Evolutionary conservation across 1,140 invertebrate genomes (phyloP).

Genomic region (Meloidogyne hapla): DNA sequence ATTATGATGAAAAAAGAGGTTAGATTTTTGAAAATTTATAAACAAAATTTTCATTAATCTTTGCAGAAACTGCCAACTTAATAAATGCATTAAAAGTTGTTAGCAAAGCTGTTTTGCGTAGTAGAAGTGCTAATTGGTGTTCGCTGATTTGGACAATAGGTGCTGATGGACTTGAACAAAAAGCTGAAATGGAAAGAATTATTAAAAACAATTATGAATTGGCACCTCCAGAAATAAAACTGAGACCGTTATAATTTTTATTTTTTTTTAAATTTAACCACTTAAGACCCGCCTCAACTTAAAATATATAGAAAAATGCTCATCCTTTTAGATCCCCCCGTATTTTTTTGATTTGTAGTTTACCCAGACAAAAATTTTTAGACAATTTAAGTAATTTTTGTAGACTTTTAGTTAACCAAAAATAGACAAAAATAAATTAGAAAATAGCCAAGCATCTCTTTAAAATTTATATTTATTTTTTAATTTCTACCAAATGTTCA

Average conservation of each 20-base stretch:
- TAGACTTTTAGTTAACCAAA: too few relatives aligned
- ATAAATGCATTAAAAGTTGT: conserved; percentile 45
- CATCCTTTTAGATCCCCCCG: too few relatives aligned
- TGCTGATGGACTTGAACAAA: conserved; percentile 46
- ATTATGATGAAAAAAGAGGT: conserved; percentile 61
- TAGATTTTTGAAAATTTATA: background rate
- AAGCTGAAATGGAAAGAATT: conserved; percentile 44
- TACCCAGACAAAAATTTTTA: too few relatives aligned
- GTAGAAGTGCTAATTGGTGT: conserved; percentile 61
- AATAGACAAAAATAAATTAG: too few relatives aligned
- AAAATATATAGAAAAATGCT: too few relatives aligned
- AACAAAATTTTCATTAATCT: background rate
- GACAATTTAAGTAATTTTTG: too few relatives aligned
- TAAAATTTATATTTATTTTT: too few relatives aligned
- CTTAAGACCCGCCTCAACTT: too few relatives aligned
- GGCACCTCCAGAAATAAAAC: conserved; percentile 60
- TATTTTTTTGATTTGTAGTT: too few relatives aligned
- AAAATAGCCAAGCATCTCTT: too few relatives aligned
- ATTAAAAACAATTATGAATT: conserved; percentile 48
- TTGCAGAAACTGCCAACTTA: conserved; percentile 58
- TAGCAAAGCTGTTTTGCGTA: conserved; percentile 52
- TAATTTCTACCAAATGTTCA: too few relatives aligned
- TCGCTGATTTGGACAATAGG: conserved; percentile 58
- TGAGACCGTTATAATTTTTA: conserved; percentile 37
- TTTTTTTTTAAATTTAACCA: too few relatives aligned